phyloP scores from a whole-genome alignment of 2,797 vertebrate species.

The Cossypha polioptera region DNA sequence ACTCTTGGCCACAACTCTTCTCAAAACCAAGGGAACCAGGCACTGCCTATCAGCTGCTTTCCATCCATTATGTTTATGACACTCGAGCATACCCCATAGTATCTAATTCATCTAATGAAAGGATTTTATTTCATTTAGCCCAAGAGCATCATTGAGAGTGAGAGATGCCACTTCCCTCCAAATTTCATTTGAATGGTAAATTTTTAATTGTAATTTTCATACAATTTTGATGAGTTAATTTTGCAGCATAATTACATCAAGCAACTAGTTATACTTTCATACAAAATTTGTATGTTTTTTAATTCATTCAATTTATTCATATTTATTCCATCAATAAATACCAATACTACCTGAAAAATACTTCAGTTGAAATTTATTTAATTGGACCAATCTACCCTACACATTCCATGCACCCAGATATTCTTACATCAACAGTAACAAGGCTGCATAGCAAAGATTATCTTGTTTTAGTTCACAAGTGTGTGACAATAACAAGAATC shows the following conservation, averaged over 20 bases:
- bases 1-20: background rate
- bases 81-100: background rate
- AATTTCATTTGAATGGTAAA: background rate
- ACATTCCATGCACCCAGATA: background rate
- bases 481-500: background rate
- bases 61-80: background rate
- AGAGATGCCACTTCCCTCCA: background rate
- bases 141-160: background rate
- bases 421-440: background rate
- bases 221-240: constrained; percentile 1
- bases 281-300: background rate
- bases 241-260: background rate
- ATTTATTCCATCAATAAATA: background rate
- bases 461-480: background rate
- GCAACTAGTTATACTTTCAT: background rate
- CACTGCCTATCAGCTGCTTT: background rate
- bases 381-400: background rate
- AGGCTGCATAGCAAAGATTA: background rate
- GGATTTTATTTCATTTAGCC: background rate
- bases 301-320: background rate
- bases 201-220: constrained; percentile 5
- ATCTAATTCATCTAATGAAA: background rate
- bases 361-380: background rate
- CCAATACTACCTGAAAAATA: background rate
- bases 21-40: background rate